Base-by-base conservation (phyloP, 2,888 invertebrate species). In the Spodoptera exigua region DNA sequence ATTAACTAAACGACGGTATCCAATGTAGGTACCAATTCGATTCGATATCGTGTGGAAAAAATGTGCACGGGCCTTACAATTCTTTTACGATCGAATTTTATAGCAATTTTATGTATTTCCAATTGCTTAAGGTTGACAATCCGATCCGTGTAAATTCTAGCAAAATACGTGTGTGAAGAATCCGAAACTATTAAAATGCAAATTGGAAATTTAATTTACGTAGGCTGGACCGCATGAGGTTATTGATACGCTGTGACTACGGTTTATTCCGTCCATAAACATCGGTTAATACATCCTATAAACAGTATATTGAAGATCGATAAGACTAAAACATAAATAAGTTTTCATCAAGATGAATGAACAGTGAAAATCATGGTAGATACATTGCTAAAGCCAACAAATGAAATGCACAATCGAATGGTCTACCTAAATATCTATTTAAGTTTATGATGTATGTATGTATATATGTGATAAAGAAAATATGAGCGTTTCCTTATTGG, bases 21-120 rank as follows among this genome's bases (percentile, higher is more conserved):
- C 73, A 64, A 74, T 74, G 74, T 81, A 79, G 78, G 76, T 56
- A 74, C 73, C 76, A 73, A 65, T 74, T 70, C 43, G 56, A 68
- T 71, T 76, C 70, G 68, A 82, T 81, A 81, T 80, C 79, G 79
- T 74, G 78, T 77, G 70, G 78, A 84, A 88, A 87, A 86, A 88
- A 86, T 84, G 78, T 83, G 82, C 86, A 83, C 76, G 79, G 71
- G 81, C 83, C 87, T 87, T 89, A 89, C 89, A 91, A 88, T 88
- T 83, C 82, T 89, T 93, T 94, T 93, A 94, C 91, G 93, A 92
- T 80, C 84, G 67, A 77, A 84, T 83, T 92, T 93, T 93, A 94
- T 89, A 87, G 89, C 80, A 77, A 89, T 92, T 93, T 93, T 93
- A 94, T 91, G 84, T 79, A 70, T 88, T 90, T 89, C 78, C 91